These are phyloP conservation scores for Otolemur garnettii DNA, from an alignment of 2,113 vertebrate genomes.

Conservation along the genomic window DNA sequence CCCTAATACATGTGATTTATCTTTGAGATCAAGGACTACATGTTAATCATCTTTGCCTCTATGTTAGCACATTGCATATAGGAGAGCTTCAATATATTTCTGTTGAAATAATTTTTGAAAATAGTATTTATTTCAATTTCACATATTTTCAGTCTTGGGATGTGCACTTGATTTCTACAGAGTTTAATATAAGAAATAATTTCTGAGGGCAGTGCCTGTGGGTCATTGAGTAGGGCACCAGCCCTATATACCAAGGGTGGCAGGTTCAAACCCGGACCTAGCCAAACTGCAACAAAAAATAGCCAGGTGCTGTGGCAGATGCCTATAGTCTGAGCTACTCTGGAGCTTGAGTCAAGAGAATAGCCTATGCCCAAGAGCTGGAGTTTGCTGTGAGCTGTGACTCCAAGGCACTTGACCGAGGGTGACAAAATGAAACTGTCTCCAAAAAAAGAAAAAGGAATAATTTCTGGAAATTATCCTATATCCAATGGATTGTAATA, in stretches of 20 bases:
- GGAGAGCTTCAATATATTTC: background rate
- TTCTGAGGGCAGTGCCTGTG: background rate
- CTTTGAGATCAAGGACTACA: background rate
- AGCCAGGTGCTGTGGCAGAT: too few relatives aligned
- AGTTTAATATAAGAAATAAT: constrained; percentile 15
- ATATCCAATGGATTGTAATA: background rate
- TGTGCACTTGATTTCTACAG: background rate
- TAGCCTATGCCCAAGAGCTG: too few relatives aligned
- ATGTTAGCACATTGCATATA: background rate
- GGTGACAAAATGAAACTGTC: too few relatives aligned
- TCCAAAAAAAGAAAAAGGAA: background rate
- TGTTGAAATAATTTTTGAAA: background rate
- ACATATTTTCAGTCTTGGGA: background rate
- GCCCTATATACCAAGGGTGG: too few relatives aligned
- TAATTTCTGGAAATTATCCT: constrained; percentile 26
- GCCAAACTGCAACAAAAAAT: too few relatives aligned
- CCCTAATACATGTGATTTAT: background rate
- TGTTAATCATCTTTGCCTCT: background rate
- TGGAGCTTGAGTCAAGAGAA: too few relatives aligned
- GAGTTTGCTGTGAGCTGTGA: too few relatives aligned
- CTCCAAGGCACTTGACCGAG: too few relatives aligned
- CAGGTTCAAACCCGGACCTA: too few relatives aligned
- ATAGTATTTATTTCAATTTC: constrained; percentile 19
- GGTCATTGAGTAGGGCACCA: too few relatives aligned
- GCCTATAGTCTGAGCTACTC: too few relatives aligned